Base-by-base conservation (phyloP, 2,113 vertebrate genomes). In the Lampris megalopsis region DNA sequence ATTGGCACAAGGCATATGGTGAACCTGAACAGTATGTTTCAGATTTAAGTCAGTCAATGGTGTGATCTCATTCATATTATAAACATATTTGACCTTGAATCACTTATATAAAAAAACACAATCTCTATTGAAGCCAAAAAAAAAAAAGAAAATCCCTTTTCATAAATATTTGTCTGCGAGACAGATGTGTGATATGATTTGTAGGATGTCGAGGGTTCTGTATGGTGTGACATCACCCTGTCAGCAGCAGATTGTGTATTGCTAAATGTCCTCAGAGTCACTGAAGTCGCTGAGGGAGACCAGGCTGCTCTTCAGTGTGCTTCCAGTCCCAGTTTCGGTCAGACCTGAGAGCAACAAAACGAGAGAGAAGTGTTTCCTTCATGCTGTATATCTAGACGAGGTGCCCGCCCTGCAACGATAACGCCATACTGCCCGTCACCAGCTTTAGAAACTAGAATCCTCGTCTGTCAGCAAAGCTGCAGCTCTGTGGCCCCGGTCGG, bases 301-400 rank as follows among this genome's bases (percentile, higher is more conserved):
- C 75, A 95, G 83, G 80, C 94, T 97, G 95, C 96, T 97, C 90
- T 96, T 97, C 82, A 96, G 82, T 0, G 94, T 95, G 85, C 95
- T 97, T 64, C 93, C 93, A 6, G 93, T 93, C 75, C 96, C 95
- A 0, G 92, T 89, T 68, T 96, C 96, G 6, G 88, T 94, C 81
- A 91, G 84, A 80, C 94, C 97, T 98, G 83, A 59, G 47, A 54
- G 48, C 1, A 2, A 76, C 24, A 48, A 45, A 0, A 24, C 43
- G n/a, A 45, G 6, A 69, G 45, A 36, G 53, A 38, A 4, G 35
- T 0, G 38, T 53, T 68, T 53, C 50, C 50, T 53, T 13, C 5
- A 53, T 2, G 9, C 5, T 53, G 24, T 24, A 24, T 13, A 53
- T 53, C 3, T 45, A 45, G 7, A 4, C 7, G 43, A 1, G 43